These are phyloP conservation scores for Hemithea aestivaria DNA, from an alignment of 2,888 invertebrate species.

Conservation along the genomic window DNA sequence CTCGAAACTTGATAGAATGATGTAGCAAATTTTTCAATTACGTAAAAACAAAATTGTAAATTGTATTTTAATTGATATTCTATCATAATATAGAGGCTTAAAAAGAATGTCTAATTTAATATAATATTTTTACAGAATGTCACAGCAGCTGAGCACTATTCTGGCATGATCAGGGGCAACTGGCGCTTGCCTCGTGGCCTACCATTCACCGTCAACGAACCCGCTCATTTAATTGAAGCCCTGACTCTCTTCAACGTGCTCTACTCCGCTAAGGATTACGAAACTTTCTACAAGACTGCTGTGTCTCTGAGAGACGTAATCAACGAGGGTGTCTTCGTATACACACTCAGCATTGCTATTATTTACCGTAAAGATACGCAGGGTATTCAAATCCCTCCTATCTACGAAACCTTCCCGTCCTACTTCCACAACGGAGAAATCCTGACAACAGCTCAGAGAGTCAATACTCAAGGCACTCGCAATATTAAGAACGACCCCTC, in stretches of 20 bases:
- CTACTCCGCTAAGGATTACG: conserved; percentile 84
- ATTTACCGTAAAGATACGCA: conserved; percentile 81
- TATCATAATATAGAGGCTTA: no score
- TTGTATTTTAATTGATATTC: no score
- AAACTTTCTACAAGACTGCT: conserved; percentile 83
- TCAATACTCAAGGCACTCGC: conserved; percentile 62
- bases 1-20: no score
- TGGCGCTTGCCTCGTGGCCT: conserved; percentile 78
- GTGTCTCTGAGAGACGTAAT: conserved; percentile 82
- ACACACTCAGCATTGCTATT: conserved; percentile 81
- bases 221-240: conserved; percentile 80
- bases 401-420: conserved; percentile 86
- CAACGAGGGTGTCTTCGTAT: conserved; percentile 85
- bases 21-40: no score
- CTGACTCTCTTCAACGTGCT: conserved; percentile 82
- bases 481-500: conserved; percentile 47
- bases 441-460: conserved; percentile 81
- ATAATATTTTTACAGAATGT: conserved; percentile 58
- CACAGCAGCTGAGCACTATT: conserved; percentile 76
- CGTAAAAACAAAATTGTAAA: no score
- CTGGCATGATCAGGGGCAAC: conserved; percentile 69
- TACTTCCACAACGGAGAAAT: conserved; percentile 84
- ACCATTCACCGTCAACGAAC: conserved; percentile 78
- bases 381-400: conserved; percentile 82
- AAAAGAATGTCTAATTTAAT: no score